Percentiles rank a stretch among this genome's conserved stretches.
Conservation (phyloP, 2,888 invertebrate species). For the Onchidella celtica region DNA sequence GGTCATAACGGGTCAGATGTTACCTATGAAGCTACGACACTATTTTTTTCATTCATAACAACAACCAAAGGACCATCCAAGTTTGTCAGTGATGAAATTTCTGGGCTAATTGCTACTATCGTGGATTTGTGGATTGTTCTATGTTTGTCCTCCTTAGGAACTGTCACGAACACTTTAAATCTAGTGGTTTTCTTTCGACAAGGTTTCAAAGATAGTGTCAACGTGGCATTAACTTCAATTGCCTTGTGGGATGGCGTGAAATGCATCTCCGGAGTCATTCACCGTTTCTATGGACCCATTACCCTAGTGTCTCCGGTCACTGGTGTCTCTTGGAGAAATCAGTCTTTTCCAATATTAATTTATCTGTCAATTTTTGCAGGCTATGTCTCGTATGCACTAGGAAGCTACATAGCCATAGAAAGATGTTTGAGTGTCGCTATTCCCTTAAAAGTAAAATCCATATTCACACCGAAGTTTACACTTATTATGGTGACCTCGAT, state of each 20-base stretch:
- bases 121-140: neutral
- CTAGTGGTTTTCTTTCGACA: neutral
- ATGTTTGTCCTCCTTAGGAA: neutral
- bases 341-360: neutral
- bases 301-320: neutral
- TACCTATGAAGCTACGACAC: too few species aligned
- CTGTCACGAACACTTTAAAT: neutral
- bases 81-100: neutral
- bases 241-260: neutral
- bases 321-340: neutral
- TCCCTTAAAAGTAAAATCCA: slow-evolving; percentile 2
- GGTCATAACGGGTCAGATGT: too few species aligned
- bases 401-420: neutral
- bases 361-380: neutral
- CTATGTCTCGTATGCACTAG: neutral
- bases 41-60: too few species aligned
- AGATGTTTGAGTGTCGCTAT: neutral
- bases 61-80: too few species aligned
- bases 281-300: neutral
- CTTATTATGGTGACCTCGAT: neutral
- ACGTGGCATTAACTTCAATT: neutral
- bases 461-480: neutral
- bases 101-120: neutral
- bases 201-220: neutral
- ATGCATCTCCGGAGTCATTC: neutral